Evolutionary conservation across 2,888 invertebrate genomes (phyloP).

Genomic region (Drosophila testacea): DNA sequence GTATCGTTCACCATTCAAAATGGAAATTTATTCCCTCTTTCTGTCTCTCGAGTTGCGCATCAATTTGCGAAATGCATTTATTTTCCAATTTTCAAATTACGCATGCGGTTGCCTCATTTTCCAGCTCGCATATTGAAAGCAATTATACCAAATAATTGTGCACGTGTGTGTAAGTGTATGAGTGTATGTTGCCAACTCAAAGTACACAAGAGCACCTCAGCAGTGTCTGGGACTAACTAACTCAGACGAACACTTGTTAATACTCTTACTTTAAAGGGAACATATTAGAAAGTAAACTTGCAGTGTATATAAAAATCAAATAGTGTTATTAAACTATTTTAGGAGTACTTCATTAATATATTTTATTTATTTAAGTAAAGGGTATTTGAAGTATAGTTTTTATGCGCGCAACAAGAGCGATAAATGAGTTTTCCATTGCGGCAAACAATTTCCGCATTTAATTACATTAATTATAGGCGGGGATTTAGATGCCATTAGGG

Average conservation of each 20-base stretch:
- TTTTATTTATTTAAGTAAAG: neutral
- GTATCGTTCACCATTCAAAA: constrained; percentile 5
- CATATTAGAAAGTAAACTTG: neutral
- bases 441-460: constrained; percentile 67
- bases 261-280: neutral
- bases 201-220: neutral
- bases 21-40: neutral
- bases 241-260: neutral
- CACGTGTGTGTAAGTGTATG: constrained; percentile 16
- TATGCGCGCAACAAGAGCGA: constrained; percentile 21
- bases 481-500: constrained; percentile 12
- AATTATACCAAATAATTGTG: constrained; percentile 71
- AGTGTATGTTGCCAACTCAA: constrained; percentile 9
- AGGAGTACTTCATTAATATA: neutral
- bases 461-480: constrained; percentile 54
- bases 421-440: constrained; percentile 56
- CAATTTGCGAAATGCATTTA: constrained; percentile 50
- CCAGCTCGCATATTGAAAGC: constrained; percentile 53
- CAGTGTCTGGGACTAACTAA: neutral
- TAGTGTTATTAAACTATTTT: too few relatives aligned
- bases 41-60: constrained; percentile 5
- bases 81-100: constrained; percentile 70
- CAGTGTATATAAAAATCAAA: neutral
- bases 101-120: constrained; percentile 55
- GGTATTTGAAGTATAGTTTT: neutral